Conservation (phyloP, 2,113 vertebrate species). For the Chloropsis cyanopogon region DNA sequence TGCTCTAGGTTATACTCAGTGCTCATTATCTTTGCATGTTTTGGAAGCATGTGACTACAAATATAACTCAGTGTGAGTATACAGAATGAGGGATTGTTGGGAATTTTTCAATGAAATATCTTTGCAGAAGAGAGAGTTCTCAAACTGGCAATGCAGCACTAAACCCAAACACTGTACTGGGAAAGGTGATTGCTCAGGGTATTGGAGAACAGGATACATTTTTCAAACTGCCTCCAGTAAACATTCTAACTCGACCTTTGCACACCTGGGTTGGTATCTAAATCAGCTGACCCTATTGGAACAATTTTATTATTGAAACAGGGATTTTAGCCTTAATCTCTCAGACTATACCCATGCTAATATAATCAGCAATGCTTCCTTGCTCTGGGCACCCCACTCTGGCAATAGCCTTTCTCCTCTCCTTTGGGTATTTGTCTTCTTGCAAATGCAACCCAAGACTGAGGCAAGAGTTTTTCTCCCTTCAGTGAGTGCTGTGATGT, state of each 20-base stretch:
- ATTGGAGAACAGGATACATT: fast-evolving
- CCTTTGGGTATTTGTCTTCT: neutral
- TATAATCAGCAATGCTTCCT: neutral
- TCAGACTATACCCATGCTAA: fast-evolving
- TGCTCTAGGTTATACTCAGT: neutral
- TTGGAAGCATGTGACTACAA: neutral
- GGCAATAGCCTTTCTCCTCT: neutral
- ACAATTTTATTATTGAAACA: neutral
- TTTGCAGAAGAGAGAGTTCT: neutral
- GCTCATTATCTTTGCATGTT: neutral
- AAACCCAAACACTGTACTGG: neutral
- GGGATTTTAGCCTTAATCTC: neutral
- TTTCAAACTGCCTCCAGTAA: neutral
- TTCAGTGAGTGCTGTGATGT: neutral
- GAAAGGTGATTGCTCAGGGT: neutral
- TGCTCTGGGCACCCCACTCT: neutral
- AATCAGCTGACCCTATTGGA: neutral
- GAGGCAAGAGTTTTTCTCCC: neutral
- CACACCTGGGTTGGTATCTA: neutral
- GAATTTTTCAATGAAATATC: neutral
- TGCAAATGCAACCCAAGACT: neutral
- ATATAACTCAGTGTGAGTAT: neutral
- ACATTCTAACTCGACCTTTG: neutral
- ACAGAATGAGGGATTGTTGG: neutral
- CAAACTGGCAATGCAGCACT: neutral